A percentile compares a stretch with the other conserved stretches of the same genome.
Evolutionary conservation across 1,140 invertebrate genomes (phyloP).

Genomic region (Aphis gossypii): DNA sequence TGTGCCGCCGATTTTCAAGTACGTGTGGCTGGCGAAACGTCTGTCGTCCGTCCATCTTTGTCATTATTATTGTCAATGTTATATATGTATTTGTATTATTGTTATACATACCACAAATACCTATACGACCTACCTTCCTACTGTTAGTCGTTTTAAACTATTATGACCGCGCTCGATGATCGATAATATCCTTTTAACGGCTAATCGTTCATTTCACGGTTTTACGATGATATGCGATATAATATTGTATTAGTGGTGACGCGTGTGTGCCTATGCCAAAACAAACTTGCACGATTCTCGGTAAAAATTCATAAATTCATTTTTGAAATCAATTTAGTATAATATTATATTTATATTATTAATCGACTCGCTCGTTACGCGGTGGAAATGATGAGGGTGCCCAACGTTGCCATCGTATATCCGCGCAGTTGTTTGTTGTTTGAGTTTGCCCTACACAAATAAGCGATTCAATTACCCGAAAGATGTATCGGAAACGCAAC

Average conservation of each 20-base stretch:
- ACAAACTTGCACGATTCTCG: not conserved
- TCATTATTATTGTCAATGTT: not conserved
- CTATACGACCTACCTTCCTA: not conserved
- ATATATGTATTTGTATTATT: not conserved
- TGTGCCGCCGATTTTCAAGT: not conserved
- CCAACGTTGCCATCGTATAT: not conserved
- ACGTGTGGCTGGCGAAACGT: not conserved
- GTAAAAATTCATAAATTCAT: not conserved
- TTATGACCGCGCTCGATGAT: not conserved
- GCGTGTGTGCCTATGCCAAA: not conserved
- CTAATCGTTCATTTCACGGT: not conserved
- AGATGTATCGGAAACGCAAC: not conserved
- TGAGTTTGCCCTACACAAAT: not conserved
- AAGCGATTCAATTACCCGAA: not conserved
- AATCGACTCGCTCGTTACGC: not conserved
- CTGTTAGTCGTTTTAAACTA: not conserved
- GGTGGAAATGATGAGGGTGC: no score
- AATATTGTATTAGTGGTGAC: not conserved
- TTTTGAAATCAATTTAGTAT: not conserved
- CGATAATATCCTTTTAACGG: not conserved
- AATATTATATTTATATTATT: not conserved
- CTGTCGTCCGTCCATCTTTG: not conserved
- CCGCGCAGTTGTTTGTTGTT: not conserved
- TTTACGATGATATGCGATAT: not conserved
- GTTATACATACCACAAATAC: not conserved